Conservation (phyloP, 2,113 vertebrate genomes). For the Myxocyprinus asiaticus region DNA sequence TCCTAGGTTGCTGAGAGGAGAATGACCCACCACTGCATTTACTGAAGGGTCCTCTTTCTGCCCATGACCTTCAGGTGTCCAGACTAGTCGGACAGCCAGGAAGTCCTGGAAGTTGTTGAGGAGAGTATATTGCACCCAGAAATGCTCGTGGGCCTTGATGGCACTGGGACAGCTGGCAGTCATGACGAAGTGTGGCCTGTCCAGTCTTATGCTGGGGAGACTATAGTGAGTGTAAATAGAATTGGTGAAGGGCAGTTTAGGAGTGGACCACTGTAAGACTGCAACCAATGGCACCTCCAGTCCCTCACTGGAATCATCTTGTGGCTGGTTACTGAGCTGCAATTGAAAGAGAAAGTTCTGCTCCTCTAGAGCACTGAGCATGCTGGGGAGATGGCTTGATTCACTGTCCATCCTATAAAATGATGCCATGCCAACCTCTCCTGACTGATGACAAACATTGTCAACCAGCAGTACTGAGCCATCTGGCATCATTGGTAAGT, state of each 20-base stretch:
- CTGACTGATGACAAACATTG: conserved; percentile 87
- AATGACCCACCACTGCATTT: conserved; percentile 71
- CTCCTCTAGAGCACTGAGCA: conserved; percentile 83
- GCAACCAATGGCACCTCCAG: conserved; percentile 90
- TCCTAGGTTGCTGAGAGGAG: conserved; percentile 80
- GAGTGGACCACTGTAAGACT: conserved; percentile 90
- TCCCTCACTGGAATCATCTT: conserved; percentile 83
- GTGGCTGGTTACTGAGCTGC: conserved; percentile 77
- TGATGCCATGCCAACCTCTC: conserved; percentile 83
- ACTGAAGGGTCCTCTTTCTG: conserved; percentile 64
- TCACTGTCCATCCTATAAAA: conserved; percentile 78
- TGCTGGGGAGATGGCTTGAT: conserved; percentile 77
- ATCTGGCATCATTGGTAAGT: conserved; percentile 88
- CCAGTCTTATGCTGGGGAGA: conserved; percentile 87
- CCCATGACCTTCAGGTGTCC: conserved; percentile 83
- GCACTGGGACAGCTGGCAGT: conserved; percentile 87
- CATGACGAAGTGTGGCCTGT: conserved; percentile 90
- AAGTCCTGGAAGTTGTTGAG: conserved; percentile 96
- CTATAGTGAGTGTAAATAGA: conserved; percentile 94
- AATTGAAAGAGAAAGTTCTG: conserved; percentile 90
- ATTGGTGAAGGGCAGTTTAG: conserved; percentile 89
- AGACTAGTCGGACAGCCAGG: conserved; percentile 88
- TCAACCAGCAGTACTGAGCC: conserved; percentile 87
- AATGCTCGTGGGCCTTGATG: conserved; percentile 79
- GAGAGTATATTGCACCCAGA: conserved; percentile 89